Conservation (phyloP, 2,113 vertebrate genomes). For the Phyllostomus discolor region DNA sequence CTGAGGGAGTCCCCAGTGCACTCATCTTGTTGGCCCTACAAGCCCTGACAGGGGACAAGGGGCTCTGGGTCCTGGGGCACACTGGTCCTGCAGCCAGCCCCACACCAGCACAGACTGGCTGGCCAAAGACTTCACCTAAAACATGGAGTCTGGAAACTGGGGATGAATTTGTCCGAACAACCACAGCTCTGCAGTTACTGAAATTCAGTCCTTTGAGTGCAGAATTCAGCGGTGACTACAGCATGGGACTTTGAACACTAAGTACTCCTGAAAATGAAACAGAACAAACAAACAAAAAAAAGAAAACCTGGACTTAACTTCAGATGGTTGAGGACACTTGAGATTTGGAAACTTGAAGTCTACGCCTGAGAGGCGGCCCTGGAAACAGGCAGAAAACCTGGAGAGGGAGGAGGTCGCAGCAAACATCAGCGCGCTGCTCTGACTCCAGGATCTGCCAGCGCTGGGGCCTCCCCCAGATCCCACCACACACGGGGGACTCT, state of each 20-base stretch:
- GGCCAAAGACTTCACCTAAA: not conserved
- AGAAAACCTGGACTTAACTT: not conserved
- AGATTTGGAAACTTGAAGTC: not conserved
- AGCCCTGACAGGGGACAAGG: not conserved
- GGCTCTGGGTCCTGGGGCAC: no score
- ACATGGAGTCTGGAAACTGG: not conserved
- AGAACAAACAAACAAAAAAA: not conserved
- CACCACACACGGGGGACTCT: accelerated
- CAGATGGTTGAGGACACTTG: not conserved
- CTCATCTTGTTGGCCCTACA: not conserved
- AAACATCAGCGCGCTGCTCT: not conserved
- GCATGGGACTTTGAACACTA: not conserved
- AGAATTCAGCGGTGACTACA: not conserved
- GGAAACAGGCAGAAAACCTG: not conserved
- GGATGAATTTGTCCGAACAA: not conserved
- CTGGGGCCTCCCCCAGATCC: not conserved
- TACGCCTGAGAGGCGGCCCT: no score
- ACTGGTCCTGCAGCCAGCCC: accelerated
- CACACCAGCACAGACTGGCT: not conserved
- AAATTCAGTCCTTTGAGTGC: not conserved
- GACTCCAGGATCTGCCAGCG: not conserved
- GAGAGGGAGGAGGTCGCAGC: not conserved
- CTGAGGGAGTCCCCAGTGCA: not conserved
- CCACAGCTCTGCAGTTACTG: not conserved
- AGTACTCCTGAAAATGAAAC: not conserved